phyloP scores from a whole-genome alignment of 2,888 invertebrate species.

The Andrena bicolor region DNA sequence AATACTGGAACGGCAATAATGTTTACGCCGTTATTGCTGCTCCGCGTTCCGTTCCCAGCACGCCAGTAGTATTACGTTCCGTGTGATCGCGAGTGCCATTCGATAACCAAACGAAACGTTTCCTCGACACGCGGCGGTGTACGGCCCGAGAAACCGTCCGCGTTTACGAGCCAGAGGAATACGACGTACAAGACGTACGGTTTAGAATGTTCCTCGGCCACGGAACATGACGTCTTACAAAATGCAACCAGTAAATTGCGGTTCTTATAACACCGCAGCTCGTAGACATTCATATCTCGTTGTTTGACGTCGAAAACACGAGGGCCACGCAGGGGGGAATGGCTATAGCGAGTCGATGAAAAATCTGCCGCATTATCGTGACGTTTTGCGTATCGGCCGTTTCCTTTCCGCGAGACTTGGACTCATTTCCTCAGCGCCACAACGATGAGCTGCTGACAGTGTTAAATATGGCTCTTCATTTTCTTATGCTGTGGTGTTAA shows the following conservation, averaged over 20 bases:
- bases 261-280: constrained; percentile 58
- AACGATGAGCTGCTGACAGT: constrained; percentile 8
- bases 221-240: constrained; percentile 60
- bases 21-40: not conserved
- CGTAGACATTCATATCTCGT: constrained; percentile 72
- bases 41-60: not conserved
- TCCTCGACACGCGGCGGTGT: constrained; percentile 26
- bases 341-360: constrained; percentile 55
- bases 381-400: constrained; percentile 53
- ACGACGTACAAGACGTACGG: constrained; percentile 47
- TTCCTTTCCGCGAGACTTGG: constrained; percentile 20
- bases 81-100: constrained; percentile 34
- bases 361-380: constrained; percentile 53
- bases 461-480: not conserved
- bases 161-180: constrained; percentile 55
- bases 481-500: not conserved
- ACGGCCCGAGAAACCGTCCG: constrained; percentile 4
- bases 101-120: constrained; percentile 54
- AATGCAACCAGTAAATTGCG: constrained; percentile 67
- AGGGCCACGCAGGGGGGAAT: constrained; percentile 13
- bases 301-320: constrained; percentile 52
- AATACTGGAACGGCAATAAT: not conserved
- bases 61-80: constrained; percentile 41
- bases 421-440: not conserved
- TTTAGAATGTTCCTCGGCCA: constrained; percentile 33